Evolutionary conservation across 2,113 vertebrate genomes (phyloP).

Genomic region (Elephantulus edwardii): DNA sequence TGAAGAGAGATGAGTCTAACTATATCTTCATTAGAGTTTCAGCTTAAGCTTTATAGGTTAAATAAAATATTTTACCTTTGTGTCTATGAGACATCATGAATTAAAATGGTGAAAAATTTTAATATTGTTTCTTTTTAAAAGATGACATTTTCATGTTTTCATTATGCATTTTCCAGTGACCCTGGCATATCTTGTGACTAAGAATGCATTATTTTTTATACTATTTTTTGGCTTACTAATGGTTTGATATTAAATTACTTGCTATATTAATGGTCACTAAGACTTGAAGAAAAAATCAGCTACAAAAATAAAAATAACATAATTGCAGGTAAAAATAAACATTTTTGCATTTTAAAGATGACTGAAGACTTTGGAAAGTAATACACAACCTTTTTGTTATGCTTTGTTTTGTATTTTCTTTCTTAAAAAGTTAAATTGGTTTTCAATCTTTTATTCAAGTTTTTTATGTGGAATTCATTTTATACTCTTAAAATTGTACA

Average conservation of each 20-base stretch:
- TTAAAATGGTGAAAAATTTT: background rate
- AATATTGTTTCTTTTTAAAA: slow-evolving; percentile 3
- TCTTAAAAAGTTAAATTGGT: background rate
- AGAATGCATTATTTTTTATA: background rate
- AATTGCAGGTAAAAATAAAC: background rate
- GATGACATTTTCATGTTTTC: slow-evolving; percentile 38
- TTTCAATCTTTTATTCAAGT: background rate
- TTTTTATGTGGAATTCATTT: background rate
- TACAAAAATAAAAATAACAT: background rate
- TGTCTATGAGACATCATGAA: slow-evolving; percentile 53
- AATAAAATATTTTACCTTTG: slow-evolving; percentile 44
- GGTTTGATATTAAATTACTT: background rate
- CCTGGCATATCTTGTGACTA: background rate
- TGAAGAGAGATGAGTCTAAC: slow-evolving; percentile 66
- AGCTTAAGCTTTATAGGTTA: slow-evolving; percentile 66
- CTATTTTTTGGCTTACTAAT: background rate
- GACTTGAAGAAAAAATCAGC: too few relatives aligned
- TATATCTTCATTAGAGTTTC: slow-evolving; percentile 76
- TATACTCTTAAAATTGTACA: background rate
- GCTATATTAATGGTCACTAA: background rate
- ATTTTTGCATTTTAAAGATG: background rate
- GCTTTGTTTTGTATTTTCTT: background rate
- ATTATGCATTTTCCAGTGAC: background rate
- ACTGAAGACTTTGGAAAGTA: background rate
- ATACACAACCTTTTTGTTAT: background rate